These are phyloP conservation scores for Potamarius usumacintae DNA, from an alignment of 2,113 vertebrate species.

Conservation along the genomic window DNA sequence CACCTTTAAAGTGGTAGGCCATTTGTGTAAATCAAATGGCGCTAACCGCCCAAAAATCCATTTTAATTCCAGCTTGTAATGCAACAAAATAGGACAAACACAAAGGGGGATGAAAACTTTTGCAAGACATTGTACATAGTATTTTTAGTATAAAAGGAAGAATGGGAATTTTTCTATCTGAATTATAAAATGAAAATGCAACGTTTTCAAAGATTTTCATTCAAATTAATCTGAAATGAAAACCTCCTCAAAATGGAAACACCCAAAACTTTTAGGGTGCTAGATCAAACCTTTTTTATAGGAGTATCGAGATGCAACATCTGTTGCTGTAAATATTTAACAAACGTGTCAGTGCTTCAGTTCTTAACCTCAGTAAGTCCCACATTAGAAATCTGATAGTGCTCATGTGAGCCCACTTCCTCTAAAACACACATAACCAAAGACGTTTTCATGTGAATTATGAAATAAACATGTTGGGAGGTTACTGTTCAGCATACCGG, in stretches of 20 bases:
- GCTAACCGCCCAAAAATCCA: too few species aligned
- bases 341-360: not conserved
- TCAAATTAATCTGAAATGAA: not conserved
- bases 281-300: not conserved
- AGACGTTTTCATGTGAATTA: slow-evolving; percentile 32
- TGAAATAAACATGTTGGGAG: not conserved
- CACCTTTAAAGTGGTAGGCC: too few species aligned
- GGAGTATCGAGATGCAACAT: not conserved
- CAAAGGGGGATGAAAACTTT: too few species aligned
- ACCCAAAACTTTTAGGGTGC: not conserved
- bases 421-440: slow-evolving; percentile 34
- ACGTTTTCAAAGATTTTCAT: not conserved
- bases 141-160: not conserved
- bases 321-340: not conserved
- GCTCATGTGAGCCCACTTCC: slow-evolving; percentile 46
- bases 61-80: too few species aligned
- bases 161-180: not conserved
- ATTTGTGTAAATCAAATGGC: too few species aligned
- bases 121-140: too few species aligned
- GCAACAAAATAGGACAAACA: too few species aligned
- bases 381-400: slow-evolving; percentile 13
- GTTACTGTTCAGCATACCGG: not conserved
- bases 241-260: not conserved
- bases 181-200: not conserved
- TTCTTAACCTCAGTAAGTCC: slow-evolving; percentile 9